Base-by-base conservation (phyloP, 2,797 vertebrate species). In the Pangasius larnaudii region DNA sequence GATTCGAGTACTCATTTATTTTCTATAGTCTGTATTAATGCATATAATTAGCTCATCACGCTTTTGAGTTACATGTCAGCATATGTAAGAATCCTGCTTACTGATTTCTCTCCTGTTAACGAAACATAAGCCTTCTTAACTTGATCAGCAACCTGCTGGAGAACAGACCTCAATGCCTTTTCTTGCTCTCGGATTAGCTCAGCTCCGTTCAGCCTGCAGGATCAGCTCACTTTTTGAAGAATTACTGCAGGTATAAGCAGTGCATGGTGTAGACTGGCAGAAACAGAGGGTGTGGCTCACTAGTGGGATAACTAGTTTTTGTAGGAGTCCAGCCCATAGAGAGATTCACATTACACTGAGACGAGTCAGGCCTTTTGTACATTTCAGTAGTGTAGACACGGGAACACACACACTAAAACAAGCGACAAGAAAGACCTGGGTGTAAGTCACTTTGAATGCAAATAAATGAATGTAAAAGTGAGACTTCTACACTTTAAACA, bases 61-160 rank as follows among this genome's bases (percentile, higher is more conserved):
- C 13, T 27, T 58, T 22, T 36, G n/a, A 56, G 16, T n/a, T 51
- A 53, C 49, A 77, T 27, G 3, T 79, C 53, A 80, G 33, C 78
- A 59, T 33, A 59, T 7, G 14, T 16, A 67, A 67, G 27, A 65
- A 77, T 80, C 53, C 30, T 58, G 53, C 30, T 36, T 58, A 58
- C 30, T 80, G n/a, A 53, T 75, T 22, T 75, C n/a, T 53, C 56
- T 30, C 30, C 19, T 53, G 81, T 58, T 78, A 84, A 65, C 19
- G 7, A 24, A 86, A 86, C 65, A 72, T 87, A 6, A 80, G 27
- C 84, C 82, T 74, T 5, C 58, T 94, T 61, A 90, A 94, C 90
- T 63, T 89, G 94, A 93, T 93, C 89, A 89, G 67, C 90, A 78
- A 92, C 87, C 89, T 92, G 91, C 71, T 89, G 89, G 88, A 74